These are phyloP conservation scores for Urosaurus nigricauda DNA, from an alignment of 2,797 vertebrate genomes.

Conservation along the genomic window DNA sequence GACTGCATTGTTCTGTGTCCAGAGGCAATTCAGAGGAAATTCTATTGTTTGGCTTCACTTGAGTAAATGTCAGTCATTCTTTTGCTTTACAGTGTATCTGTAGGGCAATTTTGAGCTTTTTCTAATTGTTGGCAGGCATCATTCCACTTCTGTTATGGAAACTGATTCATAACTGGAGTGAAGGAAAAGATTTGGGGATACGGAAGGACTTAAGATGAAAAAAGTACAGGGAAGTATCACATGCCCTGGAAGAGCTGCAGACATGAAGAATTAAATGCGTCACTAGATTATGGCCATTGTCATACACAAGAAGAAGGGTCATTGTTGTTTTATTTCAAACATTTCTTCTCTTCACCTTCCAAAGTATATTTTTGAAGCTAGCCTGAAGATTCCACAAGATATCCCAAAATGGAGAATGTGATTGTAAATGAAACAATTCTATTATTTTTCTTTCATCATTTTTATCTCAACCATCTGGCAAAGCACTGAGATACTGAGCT, in stretches of 20 bases:
- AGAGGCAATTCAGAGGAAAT: neutral
- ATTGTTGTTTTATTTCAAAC: conserved; percentile 2
- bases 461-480: neutral
- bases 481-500: neutral
- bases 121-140: neutral
- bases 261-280: neutral
- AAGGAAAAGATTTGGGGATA: neutral
- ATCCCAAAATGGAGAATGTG: neutral
- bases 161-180: conserved; percentile 4
- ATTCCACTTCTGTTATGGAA: neutral
- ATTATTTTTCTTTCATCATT: neutral
- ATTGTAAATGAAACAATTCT: neutral
- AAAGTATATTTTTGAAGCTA: neutral
- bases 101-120: neutral
- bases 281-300: neutral
- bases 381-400: neutral
- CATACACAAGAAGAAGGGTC: neutral
- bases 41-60: neutral
- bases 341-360: neutral
- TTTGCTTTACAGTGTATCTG: neutral
- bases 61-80: neutral
- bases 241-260: neutral
- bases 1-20: neutral
- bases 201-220: neutral
- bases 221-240: neutral